Percentiles rank a stretch among this genome's conserved stretches.
Evolutionary conservation across 2,113 vertebrate species (phyloP).

Genomic region (Gulo gulo): DNA sequence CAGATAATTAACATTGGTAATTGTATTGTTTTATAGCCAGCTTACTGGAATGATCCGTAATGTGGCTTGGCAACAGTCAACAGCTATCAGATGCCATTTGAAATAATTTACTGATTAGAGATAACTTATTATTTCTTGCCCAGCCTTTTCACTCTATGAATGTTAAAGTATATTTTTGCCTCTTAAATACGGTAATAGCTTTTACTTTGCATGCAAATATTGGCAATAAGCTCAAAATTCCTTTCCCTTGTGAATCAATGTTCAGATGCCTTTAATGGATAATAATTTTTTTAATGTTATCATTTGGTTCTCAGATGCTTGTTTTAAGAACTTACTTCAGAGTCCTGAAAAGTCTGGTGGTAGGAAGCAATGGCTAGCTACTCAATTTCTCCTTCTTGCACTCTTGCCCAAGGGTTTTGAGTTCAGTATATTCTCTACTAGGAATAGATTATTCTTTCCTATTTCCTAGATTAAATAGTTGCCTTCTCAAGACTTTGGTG

Average conservation of each 20-base stretch:
- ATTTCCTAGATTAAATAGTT: not conserved
- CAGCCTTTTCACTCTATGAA: not conserved
- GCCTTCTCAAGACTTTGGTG: not conserved
- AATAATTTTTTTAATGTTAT: not conserved
- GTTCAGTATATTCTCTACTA: not conserved
- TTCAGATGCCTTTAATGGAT: not conserved
- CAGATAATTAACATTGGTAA: conserved; percentile 28
- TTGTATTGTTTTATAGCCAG: not conserved
- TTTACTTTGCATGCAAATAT: conserved; percentile 14
- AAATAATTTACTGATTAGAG: conserved; percentile 52
- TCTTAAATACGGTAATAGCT: not conserved
- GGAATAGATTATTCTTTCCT: not conserved
- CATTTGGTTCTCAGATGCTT: not conserved
- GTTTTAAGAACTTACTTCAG: not conserved
- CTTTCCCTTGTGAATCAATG: conserved; percentile 8
- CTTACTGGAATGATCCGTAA: not conserved
- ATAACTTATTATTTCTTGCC: conserved; percentile 43
- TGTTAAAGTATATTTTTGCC: not conserved
- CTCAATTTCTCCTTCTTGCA: not conserved
- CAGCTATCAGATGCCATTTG: conserved; percentile 20
- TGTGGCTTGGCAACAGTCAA: not conserved
- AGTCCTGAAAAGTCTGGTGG: not conserved
- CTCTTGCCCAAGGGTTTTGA: not conserved
- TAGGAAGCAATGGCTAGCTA: not conserved
- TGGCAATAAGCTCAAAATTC: not conserved